Base-by-base conservation (phyloP, 2,113 vertebrate genomes). In the Etheostoma spectabile region DNA sequence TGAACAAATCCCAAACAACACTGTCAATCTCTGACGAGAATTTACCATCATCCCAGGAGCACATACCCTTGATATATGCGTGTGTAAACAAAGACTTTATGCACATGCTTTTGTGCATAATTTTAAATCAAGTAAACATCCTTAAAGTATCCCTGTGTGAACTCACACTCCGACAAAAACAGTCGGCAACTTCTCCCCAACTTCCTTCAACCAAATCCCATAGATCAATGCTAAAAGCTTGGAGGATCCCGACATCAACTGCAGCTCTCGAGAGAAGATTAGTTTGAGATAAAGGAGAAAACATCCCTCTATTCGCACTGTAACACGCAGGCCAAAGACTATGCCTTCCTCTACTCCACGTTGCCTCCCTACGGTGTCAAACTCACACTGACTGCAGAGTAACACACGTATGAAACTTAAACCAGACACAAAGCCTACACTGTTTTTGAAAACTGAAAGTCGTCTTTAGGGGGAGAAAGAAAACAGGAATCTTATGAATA, bases 401-500 rank as follows among this genome's bases (percentile, higher is more conserved):
- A 91, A 84, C 88, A 81, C 79, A 92, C 51, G 81, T 76, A 81
- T 70, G 69, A 85, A 91, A 82, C 72, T 74, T 85, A 56, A 66
- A 82, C 30, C 78, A 83, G 84, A 84, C 84, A 91, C 89, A 93
- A 92, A 92, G 86, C 75, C 52, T 49, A 65, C 67, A 75, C 66
- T 91, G 87, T 70, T 89, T 91, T 81, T 93, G 71, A 84, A 87
- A 90, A 90, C 62, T 67, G 18, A 78, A 90, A 87, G 74, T 70
- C 45, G 71, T 75, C 66, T 14, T 48, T 68, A 35, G 84, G 75
- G 85, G 65, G 15, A 65, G 56, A 73, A 72, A 78, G 84, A 86
- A 88, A 88, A 85, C 85, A 86, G 84, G 81, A 72, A 80, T 69
- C 84, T 93, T 80, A 93, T 93, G 82, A 95, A 95, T 95, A 95